Base-by-base conservation (phyloP, 2,113 vertebrate genomes). In the Notothenia rossii region DNA sequence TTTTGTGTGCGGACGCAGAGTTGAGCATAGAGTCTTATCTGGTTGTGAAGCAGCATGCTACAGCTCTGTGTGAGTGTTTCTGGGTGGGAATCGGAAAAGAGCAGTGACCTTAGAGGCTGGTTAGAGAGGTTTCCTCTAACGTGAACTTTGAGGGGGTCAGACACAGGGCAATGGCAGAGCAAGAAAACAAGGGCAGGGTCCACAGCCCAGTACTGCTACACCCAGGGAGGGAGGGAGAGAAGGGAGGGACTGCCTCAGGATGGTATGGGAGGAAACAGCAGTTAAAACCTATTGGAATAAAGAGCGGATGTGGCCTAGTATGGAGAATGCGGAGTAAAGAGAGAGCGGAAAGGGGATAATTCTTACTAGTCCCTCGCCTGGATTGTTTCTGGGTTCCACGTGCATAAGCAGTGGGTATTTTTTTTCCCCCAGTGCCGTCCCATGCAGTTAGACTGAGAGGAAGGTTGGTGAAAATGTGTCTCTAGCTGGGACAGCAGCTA, bases 121-220 rank as follows among this genome's bases (percentile, higher is more conserved):
- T 72, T 84, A 77, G 66, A 82, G 86, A 80, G 91, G 86, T 91
- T 94, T 93, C 93, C 92, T 90, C 83, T 83, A 36, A 60, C 29
- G 2, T 87, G 91, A 93, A 93, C 92, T 90, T 79, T 86, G 72
- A 76, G 61, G 75, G 86, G 92, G 91, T 95, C 94, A 94, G 68
- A 77, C 82, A 46, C 49, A 45, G 93, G 92, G 86, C 89, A 94
- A 68, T 87, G 85, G 83, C 83, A 90, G 82, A 90, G 78, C 82
- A 90, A 77, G 69, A 87, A 91, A 91, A 90, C 82, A 89, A 93
- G 88, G 81, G 82, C 90, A 90, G 83, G 77, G 89, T 89, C 90
- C 79, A 62, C 50, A 82, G 79, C 73, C 65, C 62, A 45, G 65
- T 55, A 59, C 74, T 72, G 65, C 80, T 86, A 75, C 88, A 76